A percentile compares a stretch with the other conserved stretches of the same genome.
Conservation (phyloP, 2,113 vertebrate species). For the Proterorhinus semilunaris region DNA sequence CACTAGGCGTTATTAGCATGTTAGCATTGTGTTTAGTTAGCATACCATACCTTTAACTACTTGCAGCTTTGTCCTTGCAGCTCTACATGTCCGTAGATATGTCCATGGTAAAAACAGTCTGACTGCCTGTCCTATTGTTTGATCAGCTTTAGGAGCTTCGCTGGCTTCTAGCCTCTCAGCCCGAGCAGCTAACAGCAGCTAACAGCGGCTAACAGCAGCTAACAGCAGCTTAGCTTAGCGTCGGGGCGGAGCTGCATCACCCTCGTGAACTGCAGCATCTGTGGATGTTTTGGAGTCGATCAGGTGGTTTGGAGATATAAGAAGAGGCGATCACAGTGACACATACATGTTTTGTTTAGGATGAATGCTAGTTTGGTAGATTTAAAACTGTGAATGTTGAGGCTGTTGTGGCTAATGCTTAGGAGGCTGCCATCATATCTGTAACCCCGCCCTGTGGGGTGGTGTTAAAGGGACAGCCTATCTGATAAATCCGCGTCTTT, state of each 20-base stretch:
- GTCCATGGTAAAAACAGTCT: not conserved
- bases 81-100: not conserved
- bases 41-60: constrained; percentile 47
- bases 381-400: not conserved
- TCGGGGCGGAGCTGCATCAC: constrained; percentile 41
- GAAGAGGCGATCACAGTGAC: not conserved
- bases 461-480: constrained; percentile 46
- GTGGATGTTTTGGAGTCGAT: constrained; percentile 12
- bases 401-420: not conserved
- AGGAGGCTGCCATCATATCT: not conserved
- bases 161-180: no score
- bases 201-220: constrained; percentile 37
- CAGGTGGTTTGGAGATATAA: not conserved
- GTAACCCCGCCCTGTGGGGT: not conserved
- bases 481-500: not conserved
- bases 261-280: constrained; percentile 19
- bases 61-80: not conserved
- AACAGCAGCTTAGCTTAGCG: constrained; percentile 27
- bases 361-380: no score
- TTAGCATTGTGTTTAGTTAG: constrained; percentile 1
- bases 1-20: constrained; percentile 17
- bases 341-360: no score
- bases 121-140: not conserved
- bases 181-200: constrained; percentile 31
- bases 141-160: not conserved